Conservation (phyloP, 2,113 vertebrate genomes). For the Callocephalon fimbriatum region DNA sequence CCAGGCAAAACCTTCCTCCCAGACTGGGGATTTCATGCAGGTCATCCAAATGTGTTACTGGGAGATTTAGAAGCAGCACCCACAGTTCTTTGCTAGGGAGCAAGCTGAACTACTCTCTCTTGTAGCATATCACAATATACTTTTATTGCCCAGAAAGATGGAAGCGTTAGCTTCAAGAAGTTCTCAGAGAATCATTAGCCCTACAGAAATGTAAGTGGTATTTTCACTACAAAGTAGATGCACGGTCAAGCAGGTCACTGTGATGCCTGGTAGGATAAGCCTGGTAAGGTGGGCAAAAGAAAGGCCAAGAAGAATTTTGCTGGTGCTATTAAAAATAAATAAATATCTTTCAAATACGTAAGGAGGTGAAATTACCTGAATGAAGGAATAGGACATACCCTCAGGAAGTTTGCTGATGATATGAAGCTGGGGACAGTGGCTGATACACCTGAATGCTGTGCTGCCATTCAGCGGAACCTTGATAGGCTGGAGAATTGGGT, state of each 20-base stretch:
- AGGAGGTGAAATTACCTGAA: not conserved
- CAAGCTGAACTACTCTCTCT: not conserved
- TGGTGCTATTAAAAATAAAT: not conserved
- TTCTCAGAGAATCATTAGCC: not conserved
- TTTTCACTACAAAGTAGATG: not conserved
- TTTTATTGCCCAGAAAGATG: not conserved
- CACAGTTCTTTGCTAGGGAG: not conserved
- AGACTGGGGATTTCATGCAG: not conserved
- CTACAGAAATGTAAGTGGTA: not conserved
- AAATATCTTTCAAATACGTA: not conserved
- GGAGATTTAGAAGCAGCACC: not conserved
- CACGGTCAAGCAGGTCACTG: not conserved
- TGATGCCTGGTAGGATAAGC: not conserved
- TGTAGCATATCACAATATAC: not conserved
- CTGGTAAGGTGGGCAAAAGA: not conserved
- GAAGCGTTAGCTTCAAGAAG: not conserved
- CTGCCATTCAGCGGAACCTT: not conserved
- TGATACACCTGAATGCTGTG: not conserved
- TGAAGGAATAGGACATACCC: not conserved
- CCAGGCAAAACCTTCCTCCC: not conserved
- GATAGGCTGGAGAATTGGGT: not conserved
- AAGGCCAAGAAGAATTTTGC: not conserved
- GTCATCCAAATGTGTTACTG: constrained; percentile 24
- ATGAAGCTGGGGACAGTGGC: not conserved
- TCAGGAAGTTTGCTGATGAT: not conserved